Base-by-base conservation (phyloP, 1,140 invertebrate genomes). In the Doryteuthis pealeii region DNA sequence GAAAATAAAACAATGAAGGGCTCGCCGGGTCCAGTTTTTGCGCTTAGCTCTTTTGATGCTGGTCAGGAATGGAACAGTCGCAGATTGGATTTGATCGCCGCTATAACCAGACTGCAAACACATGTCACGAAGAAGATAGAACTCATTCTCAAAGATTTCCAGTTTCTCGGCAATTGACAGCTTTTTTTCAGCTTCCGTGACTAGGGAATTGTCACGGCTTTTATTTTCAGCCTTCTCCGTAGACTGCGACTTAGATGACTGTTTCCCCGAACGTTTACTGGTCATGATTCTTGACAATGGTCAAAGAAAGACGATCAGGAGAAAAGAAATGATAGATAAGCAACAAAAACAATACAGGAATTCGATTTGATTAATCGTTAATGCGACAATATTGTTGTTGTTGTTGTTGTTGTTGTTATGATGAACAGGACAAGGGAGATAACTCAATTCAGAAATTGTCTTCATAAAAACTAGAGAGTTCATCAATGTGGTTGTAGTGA, bases 121-220 rank as follows among this genome's bases (percentile, higher is more conserved):
- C 18, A 73, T 31, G 22, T 73, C 62, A 33, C 49, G 45, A 0
- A 73, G 33, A 30, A 73, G 26, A 66, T 32, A 65, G 45, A 73
- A 33, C 33, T 73, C 71, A 10, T 65, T 73, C 22, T 73, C 62
- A 3, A 73, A 18, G 5, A 65, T 1, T 26, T 62, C 71, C 12
- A 73, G 71, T 49, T 66, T 73, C 49, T 73, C 71, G 3, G 26
- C 58, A 3, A 73, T 31, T 30, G 30, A 33, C 49, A 73, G 30
- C 5, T 62, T 65, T 43, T 73, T 73, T 49, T 73, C 71, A 45
- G 26, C 70, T 31, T 73, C 58, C 4, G 66, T 32, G 6, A 32
- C 31, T 6, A 32, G 66, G n/a, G 30, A 68, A 26, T 26, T 12
- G 5, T 68, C 66, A 22, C 30, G 30, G 8, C 12, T 31, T 32